Evolutionary conservation across 2,888 invertebrate species (phyloP).

Genomic region (Troides oblongomaculatus): DNA sequence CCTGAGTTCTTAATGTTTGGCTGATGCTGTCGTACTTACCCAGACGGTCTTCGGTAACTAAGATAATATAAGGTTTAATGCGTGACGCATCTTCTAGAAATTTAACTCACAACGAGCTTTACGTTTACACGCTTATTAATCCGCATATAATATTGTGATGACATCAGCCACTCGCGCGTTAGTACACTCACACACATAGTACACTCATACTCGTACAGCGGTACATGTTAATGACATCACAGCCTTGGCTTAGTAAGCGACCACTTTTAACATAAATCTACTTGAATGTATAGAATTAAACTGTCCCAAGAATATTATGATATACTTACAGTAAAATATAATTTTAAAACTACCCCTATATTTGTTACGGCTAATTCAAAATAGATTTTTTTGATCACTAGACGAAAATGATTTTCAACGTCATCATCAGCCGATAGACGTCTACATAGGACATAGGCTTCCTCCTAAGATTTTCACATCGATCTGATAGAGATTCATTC

Average conservation of each 20-base stretch:
- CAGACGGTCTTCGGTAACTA: neutral
- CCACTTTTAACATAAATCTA: conserved; percentile 24
- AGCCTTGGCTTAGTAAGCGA: conserved; percentile 43
- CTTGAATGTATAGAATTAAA: conserved; percentile 1
- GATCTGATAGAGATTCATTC: too few relatives aligned
- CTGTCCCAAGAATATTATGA: neutral
- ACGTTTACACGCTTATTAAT: conserved; percentile 41
- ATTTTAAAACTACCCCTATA: neutral
- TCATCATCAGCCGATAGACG: too few relatives aligned
- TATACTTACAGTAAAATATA: neutral
- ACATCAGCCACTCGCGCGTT: conserved; percentile 50
- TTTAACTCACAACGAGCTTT: conserved; percentile 29
- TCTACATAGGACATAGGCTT: too few relatives aligned
- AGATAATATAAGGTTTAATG: conserved; percentile 12
- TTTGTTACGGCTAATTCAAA: too few relatives aligned
- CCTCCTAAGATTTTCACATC: too few relatives aligned
- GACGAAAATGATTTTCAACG: too few relatives aligned
- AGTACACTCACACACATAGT: conserved; percentile 29
- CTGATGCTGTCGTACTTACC: neutral
- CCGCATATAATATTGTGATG: conserved; percentile 55
- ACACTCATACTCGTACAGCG: conserved; percentile 52
- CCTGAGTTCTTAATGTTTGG: neutral
- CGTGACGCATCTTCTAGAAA: conserved; percentile 32
- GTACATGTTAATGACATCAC: conserved; percentile 67
- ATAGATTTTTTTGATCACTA: too few relatives aligned